These are phyloP conservation scores for Drosophila sproati DNA, from an alignment of 1,140 invertebrate genomes.

Conservation along the genomic window DNA sequence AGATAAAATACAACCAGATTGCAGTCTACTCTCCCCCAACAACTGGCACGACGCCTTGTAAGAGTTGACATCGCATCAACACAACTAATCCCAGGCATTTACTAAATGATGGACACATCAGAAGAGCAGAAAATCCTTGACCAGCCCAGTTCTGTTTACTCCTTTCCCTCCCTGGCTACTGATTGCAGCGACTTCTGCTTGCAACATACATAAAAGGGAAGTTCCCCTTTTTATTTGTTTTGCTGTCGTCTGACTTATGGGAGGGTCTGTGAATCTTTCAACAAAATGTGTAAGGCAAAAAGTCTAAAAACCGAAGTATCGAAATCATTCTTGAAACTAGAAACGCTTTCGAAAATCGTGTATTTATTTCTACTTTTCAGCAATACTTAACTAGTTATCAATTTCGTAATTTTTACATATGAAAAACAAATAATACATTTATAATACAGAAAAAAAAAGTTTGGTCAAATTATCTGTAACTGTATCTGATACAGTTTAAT, in stretches of 20 bases:
- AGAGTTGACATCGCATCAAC: slow-evolving; percentile 48
- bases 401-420: too few species aligned
- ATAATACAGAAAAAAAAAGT: too few species aligned
- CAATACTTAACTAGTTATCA: too few species aligned
- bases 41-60: background rate
- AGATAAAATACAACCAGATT: slow-evolving; percentile 6
- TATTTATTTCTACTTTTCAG: too few species aligned
- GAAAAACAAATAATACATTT: too few species aligned
- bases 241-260: background rate
- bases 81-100: slow-evolving; percentile 69
- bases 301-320: too few species aligned
- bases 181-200: slow-evolving; percentile 14
- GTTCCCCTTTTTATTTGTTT: slow-evolving; percentile 7
- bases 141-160: slow-evolving; percentile 2
- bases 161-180: background rate
- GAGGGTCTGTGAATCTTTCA: background rate
- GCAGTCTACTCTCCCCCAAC: background rate
- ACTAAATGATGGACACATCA: slow-evolving; percentile 61
- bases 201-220: background rate
- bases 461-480: too few species aligned
- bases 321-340: too few species aligned
- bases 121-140: slow-evolving; percentile 31
- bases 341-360: too few species aligned
- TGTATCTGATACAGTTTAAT: too few species aligned
- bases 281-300: too few species aligned